Conservation (phyloP, 2,888 invertebrate genomes). For the Incurvaria masculella region DNA sequence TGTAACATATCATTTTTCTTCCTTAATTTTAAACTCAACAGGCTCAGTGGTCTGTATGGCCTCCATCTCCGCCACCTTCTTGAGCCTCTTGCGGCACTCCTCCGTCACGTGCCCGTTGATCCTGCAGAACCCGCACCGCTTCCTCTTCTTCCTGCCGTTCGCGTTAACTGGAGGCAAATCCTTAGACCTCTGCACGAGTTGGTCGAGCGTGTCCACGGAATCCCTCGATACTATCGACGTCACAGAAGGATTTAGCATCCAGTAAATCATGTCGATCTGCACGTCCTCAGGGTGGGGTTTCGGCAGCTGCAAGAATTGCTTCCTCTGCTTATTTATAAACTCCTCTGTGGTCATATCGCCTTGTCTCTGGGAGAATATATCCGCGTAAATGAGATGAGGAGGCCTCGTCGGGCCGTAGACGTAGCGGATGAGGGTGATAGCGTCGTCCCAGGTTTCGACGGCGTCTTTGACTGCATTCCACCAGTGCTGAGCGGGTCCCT, state of each 20-base stretch:
- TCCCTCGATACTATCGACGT: neutral
- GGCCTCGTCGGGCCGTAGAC: neutral
- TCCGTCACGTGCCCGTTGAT: neutral
- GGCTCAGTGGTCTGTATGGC: too few species aligned
- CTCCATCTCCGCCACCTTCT: neutral
- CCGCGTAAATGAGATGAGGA: neutral
- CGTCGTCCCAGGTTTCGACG: neutral
- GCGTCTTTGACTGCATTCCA: neutral
- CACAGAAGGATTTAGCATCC: neutral
- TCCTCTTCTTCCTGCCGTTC: neutral
- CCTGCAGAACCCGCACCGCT: neutral
- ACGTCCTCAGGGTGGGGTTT: neutral
- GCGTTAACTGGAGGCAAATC: neutral
- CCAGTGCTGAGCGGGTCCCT: neutral
- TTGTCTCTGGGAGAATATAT: neutral
- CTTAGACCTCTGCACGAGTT: neutral
- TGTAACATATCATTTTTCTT: too few species aligned
- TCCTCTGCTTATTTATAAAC: neutral
- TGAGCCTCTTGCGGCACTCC: neutral
- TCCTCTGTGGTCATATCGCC: neutral
- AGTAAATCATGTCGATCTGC: neutral
- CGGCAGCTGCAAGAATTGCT: neutral
- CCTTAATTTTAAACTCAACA: too few species aligned
- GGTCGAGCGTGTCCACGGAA: neutral
- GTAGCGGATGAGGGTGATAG: neutral